Conservation (phyloP, 2,113 vertebrate genomes). For the Hemichromis elongatus region DNA sequence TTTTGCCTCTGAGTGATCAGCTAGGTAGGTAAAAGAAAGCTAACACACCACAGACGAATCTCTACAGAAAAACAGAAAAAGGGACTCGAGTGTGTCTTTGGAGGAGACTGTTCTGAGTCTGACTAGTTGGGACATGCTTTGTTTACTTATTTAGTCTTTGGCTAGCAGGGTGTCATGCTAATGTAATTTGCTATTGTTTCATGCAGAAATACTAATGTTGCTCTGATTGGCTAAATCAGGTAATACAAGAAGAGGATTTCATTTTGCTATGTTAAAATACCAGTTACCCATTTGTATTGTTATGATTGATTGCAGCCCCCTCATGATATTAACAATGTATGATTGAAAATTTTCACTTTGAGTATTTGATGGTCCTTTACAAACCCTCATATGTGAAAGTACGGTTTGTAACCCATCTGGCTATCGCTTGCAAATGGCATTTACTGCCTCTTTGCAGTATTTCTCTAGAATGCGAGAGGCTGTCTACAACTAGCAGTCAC, state of each 20-base stretch:
- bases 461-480: no score
- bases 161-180: background rate
- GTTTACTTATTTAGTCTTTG: background rate
- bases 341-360: no score
- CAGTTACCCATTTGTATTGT: background rate
- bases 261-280: background rate
- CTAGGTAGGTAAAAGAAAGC: background rate
- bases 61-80: background rate
- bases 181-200: background rate
- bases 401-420: no score
- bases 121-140: background rate
- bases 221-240: accelerated
- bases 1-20: background rate
- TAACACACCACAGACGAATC: background rate
- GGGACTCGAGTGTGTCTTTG: background rate
- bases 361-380: no score
- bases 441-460: no score
- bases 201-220: background rate
- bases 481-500: no score
- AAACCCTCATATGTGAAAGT: no score
- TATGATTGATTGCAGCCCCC: background rate
- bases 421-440: no score
- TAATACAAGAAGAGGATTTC: background rate
- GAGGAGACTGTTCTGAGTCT: background rate
- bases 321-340: background rate